Evolutionary conservation across 2,113 vertebrate species (phyloP), one percentile per base, ranked within the genome.

Genomic region (Shinisaurus crocodilurus): DNA sequence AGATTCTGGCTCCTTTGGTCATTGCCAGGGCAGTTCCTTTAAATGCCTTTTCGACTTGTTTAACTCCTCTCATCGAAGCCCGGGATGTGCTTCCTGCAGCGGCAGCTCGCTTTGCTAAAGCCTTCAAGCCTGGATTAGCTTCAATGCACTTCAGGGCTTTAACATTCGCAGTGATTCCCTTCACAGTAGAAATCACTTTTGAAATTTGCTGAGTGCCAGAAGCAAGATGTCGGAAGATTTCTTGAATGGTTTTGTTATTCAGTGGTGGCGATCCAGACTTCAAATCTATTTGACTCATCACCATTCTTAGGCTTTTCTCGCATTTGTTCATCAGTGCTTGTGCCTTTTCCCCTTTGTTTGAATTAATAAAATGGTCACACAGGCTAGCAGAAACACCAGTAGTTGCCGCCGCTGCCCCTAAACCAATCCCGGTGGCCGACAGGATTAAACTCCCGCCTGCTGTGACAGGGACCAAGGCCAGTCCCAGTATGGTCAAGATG

Each of bases 381-480:
- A 3, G 0, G 0, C 10, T 3, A 16, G n/a, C 75, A 27, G 93
- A 34, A 48, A 85, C 1, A 6, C 37, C 34, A 85, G 91, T 12
- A 16, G 67, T 6, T 3, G 45, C n/a, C 0, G 92, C 85, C 4
- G 10, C 88, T 20, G 74, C 27, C 34, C 88, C 90, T 45, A 85
- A 1, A 0, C 54, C 0, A 0, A 63, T 29, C 2, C 88, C 82
- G 12, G 77, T 65, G 12, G 63, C 23, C 0, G 85, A 82, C 57
- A 96, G 81, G 15, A 89, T 0, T 60, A 96, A 86, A 57, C 94
- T 96, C 40, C 80, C 88, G 37, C 91, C 93, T 12, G 60, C 82
- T 20, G 82, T 89, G 0, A 0, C 45, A 2, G 89, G 90, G 27
- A 77, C 69, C 0, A 95, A 23, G 0, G 0, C 77, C 25, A 92